phyloP scores from a whole-genome alignment of 2,888 invertebrate genomes.

The Cephus spinipes region DNA sequence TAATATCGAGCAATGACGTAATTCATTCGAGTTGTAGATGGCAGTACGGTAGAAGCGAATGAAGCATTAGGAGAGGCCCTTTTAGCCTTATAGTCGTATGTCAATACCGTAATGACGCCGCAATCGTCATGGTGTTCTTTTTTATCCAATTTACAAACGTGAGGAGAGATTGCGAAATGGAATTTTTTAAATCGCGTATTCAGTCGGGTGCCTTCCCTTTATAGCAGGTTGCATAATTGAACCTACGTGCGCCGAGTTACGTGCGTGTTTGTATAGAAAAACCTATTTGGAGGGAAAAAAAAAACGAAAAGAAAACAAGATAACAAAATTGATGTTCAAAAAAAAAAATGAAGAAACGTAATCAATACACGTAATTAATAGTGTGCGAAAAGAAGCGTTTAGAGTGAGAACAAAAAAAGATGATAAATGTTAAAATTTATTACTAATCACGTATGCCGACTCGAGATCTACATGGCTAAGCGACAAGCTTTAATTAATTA shows the following conservation, averaged over 20 bases:
- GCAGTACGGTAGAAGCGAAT: not conserved
- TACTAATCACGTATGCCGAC: not conserved
- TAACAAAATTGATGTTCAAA: not conserved
- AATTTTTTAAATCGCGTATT: not conserved
- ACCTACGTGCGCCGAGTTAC: not conserved
- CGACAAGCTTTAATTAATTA: slow-evolving; percentile 23
- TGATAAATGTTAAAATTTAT: not conserved
- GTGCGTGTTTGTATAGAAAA: not conserved
- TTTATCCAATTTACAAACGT: not conserved
- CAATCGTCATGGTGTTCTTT: not conserved
- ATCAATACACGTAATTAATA: not conserved
- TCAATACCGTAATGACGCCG: not conserved
- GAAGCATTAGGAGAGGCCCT: not conserved
- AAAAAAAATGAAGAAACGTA: not conserved
- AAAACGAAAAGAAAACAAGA: not conserved
- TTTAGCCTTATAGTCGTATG: not conserved
- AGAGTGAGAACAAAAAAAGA: not conserved
- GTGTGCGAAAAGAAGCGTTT: not conserved
- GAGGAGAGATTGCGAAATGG: not conserved
- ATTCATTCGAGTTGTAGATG: not conserved
- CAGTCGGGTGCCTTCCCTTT: not conserved
- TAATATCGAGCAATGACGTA: not conserved
- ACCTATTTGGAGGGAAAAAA: not conserved
- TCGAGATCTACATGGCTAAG: slow-evolving; percentile 21
- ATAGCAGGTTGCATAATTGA: not conserved